A percentile compares a stretch with the other conserved stretches of the same genome.
phyloP scores from a whole-genome alignment of 2,888 invertebrate species.

The Eucera pruinosa region DNA sequence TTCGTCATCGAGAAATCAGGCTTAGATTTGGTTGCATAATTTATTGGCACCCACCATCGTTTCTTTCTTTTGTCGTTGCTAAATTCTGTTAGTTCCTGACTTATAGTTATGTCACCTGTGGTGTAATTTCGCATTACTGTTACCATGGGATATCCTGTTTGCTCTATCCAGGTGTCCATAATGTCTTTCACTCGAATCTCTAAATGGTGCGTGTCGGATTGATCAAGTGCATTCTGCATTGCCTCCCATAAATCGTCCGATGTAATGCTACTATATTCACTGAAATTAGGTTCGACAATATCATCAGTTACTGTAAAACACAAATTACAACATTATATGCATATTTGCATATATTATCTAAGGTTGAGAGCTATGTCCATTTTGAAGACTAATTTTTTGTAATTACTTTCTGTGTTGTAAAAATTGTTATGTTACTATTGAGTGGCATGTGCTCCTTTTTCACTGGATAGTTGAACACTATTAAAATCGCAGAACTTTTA shows the following conservation, averaged over 20 bases:
- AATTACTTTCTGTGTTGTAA: too few relatives aligned
- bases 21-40: conserved; percentile 61
- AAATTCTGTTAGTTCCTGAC: conserved; percentile 81
- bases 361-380: too few relatives aligned
- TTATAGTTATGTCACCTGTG: conserved; percentile 84
- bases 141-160: conserved; percentile 88
- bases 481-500: too few relatives aligned
- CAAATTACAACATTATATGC: too few relatives aligned
- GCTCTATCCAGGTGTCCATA: conserved; percentile 87
- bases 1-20: conserved; percentile 56
- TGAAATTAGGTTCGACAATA: conserved; percentile 22
- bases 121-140: conserved; percentile 85
- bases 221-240: conserved; percentile 51
- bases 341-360: too few relatives aligned
- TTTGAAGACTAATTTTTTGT: too few relatives aligned
- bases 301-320: not conserved
- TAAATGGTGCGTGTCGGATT: conserved; percentile 51
- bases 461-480: too few relatives aligned
- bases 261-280: conserved; percentile 78
- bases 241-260: conserved; percentile 85
- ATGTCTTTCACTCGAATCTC: conserved; percentile 81
- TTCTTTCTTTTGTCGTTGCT: not conserved
- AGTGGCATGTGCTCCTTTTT: too few relatives aligned
- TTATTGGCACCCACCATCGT: conserved; percentile 77
- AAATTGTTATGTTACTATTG: too few relatives aligned